Evolutionary conservation across 2,113 vertebrate genomes (phyloP), one percentile per base, ranked within the genome.

Genomic region (Crotalus horridus): DNA sequence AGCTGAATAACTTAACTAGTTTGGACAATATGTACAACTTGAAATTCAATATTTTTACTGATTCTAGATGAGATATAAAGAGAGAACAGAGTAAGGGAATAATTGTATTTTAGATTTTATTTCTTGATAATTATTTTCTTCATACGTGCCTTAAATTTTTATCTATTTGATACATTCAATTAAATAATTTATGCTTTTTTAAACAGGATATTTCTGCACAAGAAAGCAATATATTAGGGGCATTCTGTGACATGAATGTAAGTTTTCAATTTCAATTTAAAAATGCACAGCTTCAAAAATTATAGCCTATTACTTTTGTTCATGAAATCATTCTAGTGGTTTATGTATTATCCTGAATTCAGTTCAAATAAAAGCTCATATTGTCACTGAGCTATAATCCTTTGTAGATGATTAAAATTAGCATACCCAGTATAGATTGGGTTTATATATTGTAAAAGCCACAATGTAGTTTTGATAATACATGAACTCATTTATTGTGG

Each of bases 201-300:
- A 94, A 95, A 92, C 97, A 99, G 99, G 99, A 99, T 98, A 99
- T 99, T 97, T 99, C 99, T 88, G 98, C 99, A 95, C 99, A 99
- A 96, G 99, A 99, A 98, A 99, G 99, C 98, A 99, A 99, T 98
- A 99, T 99, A 97, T 98, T 99, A 92, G 99, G 99, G 96, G 99
- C 99, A 91, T 99, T 99, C 98, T 99, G 99, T 97, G 99, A 99
- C 97, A 99, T 99, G 99, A 99, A 99, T 94, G 99, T 99, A 99
- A 99, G 99, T 97, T 69, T 85, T 90, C n/a, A 24, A 74, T 95
- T 89, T 92, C 55, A 91, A 20, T 94, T 91, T 88, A 85, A 93
- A 43, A 43, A 26, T n/a, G 6, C 92, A 20, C 26, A 26, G 81
- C 12, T 85, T 10, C 93, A 92, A 92, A 89, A 0, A 85, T 96